These are phyloP conservation scores for Melipona beecheii DNA, from an alignment of 2,888 invertebrate genomes.

Conservation along the genomic window DNA sequence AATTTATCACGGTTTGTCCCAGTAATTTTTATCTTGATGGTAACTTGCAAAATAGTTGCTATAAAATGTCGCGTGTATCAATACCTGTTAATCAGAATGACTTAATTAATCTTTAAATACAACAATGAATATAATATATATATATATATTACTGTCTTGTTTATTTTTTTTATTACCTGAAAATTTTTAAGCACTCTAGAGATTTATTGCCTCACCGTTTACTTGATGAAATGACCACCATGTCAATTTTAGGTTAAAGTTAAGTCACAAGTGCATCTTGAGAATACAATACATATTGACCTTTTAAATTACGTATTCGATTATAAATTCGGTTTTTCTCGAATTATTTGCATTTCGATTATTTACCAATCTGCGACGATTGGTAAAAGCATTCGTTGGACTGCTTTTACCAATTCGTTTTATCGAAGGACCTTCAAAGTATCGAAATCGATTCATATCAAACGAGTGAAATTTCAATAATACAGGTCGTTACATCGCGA, in stretches of 20 bases:
- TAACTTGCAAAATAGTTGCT: neutral
- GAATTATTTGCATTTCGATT: conserved; percentile 9
- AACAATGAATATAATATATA: neutral
- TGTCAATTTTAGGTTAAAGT: neutral
- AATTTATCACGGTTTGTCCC: neutral
- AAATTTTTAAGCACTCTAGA: neutral
- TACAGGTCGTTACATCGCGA: neutral
- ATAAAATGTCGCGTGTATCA: neutral
- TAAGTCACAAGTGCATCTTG: neutral
- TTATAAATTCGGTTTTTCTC: conserved; percentile 7
- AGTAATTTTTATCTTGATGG: neutral
- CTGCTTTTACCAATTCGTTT: no score
- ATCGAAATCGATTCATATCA: conserved; percentile 25
- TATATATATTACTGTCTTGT: neutral
- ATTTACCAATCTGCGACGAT: neutral
- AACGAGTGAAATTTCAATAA: neutral
- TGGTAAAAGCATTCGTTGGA: conserved; percentile 9
- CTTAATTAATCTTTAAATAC: neutral
- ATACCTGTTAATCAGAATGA: neutral
- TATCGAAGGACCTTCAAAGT: conserved; percentile 1
- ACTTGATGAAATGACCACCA: neutral
- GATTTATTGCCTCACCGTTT: neutral
- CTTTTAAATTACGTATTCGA: neutral
- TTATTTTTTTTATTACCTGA: neutral
- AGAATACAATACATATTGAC: neutral